Base-by-base conservation (phyloP, 1,140 invertebrate genomes). In the silkworm (Bombyx mori) region DNA sequence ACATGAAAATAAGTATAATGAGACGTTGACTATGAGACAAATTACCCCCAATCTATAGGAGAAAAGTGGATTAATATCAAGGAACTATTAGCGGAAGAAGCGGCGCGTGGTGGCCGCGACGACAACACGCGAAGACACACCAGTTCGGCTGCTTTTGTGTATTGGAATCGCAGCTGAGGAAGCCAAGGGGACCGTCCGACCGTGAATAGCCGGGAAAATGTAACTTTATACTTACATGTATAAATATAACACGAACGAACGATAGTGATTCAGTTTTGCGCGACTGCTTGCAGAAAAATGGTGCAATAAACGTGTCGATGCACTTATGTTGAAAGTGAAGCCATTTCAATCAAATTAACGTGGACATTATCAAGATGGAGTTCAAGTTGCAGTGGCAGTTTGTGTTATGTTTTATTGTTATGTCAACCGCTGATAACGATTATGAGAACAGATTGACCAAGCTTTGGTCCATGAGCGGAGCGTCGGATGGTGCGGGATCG, bases 211-310 rank as follows among this genome's bases (percentile, higher is more conserved):
- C 78, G 57, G 80, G 80, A 83, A 83, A 82, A 82, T 78, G 76
- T 78, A 79, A 82, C 79, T 64, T 83, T 81, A 80, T 71, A 79
- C 63, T 68, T 66, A 78, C 81, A 75, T 79, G 79, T 84, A 84
- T 84, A 84, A 83, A 84, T 84, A 83, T 83, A 80, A 74, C 81
- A 77, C 66, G 69, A 66, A 54, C 55, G 66, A 66, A 75, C 75
- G 63, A 82, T 60, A 72, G 72, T 77, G 76, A 82, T 80, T 86
- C 82, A 86, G 82, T 86, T 84, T 81, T 79, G 69, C 82, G 78
- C 79, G 78, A 79, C 75, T 78, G 75, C 78, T 84, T 79, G 79
- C 62, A 63, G 75, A 75, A 82, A 83, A 83, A 86, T 83, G 80
- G 68, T 84, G 77, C 73, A 73, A 64, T 69, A 49, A 67, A 71